These are phyloP conservation scores for Agrotis segetum DNA, from an alignment of 2,888 invertebrate genomes.

Conservation along the genomic window DNA sequence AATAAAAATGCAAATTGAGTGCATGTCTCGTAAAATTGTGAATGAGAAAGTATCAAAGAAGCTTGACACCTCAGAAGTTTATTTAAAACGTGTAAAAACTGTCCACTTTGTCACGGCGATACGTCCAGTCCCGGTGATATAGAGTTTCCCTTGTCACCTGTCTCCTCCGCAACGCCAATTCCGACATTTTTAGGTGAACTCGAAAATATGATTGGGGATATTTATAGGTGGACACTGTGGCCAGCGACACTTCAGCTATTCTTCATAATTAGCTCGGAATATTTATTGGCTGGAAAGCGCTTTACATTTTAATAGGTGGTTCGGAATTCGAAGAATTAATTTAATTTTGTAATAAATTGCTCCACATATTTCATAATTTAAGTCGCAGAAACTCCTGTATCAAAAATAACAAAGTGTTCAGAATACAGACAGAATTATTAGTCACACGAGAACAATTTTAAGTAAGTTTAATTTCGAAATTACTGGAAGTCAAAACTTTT, in stretches of 20 bases:
- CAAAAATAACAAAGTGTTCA: conserved; percentile 39
- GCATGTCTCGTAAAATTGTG: conserved; percentile 11
- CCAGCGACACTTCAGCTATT: conserved; percentile 57
- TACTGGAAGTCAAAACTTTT: conserved; percentile 83
- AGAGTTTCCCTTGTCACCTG: conserved; percentile 59
- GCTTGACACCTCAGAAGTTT: conserved; percentile 20
- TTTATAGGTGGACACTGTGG: conserved; percentile 62
- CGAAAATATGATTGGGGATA: conserved; percentile 72
- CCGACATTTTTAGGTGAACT: conserved; percentile 78
- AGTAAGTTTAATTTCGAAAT: conserved; percentile 68
- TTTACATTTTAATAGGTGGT: conserved; percentile 47
- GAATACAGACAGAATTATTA: conserved; percentile 39
- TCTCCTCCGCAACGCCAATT: conserved; percentile 66
- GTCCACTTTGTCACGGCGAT: conserved; percentile 36
- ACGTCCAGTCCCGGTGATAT: conserved; percentile 46
- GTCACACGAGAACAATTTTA: conserved; percentile 53
- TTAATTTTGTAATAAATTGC: conserved; percentile 52
- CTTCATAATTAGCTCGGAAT: conserved; percentile 67
- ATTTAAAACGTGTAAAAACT: conserved; percentile 51
- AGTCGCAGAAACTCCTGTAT: conserved; percentile 1
- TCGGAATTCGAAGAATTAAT: conserved; percentile 50
- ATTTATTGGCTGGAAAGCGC: conserved; percentile 60
- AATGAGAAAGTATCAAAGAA: conserved; percentile 41
- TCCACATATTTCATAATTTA: conserved; percentile 42
- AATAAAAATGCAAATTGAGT: conserved; percentile 21